A percentile compares a stretch with the other conserved stretches of the same genome.
Evolutionary conservation across 2,113 vertebrate genomes (phyloP).

Genomic region (Struthidea cinerea): DNA sequence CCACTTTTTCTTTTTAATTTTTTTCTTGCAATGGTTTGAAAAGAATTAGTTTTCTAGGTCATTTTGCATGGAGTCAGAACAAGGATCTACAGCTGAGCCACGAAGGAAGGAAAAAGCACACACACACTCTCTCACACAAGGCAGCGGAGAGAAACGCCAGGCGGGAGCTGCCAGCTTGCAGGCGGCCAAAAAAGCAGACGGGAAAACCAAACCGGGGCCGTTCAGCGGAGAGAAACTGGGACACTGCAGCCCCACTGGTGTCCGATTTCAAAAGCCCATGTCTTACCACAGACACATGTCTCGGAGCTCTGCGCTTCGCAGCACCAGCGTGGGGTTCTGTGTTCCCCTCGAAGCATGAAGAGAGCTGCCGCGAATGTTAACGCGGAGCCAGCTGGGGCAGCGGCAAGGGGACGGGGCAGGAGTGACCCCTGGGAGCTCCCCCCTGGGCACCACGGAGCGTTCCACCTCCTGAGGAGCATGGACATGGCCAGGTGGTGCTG

Average conservation of each 20-base stretch:
- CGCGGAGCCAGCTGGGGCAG: not conserved
- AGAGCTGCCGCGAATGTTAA: not conserved
- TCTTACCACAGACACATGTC: conserved; percentile 55
- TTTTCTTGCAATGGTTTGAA: conserved; percentile 6
- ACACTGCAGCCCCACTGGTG: not conserved
- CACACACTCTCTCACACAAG: not conserved
- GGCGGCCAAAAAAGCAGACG: conserved; percentile 53
- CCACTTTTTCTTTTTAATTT: not conserved
- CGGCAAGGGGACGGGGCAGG: not conserved
- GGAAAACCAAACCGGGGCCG: conserved; percentile 65
- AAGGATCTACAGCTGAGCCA: conserved; percentile 46
- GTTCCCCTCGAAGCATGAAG: not conserved
- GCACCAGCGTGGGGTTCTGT: conserved; percentile 7
- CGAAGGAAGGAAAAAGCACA: not conserved
- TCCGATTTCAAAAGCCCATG: conserved; percentile 49
- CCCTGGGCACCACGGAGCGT: not conserved
- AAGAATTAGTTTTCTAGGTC: conserved; percentile 57
- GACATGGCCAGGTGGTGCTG: accelerated
- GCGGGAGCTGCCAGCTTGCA: conserved; percentile 20
- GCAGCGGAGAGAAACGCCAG: conserved; percentile 13
- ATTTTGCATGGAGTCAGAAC: conserved; percentile 51
- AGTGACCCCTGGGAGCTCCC: not conserved
- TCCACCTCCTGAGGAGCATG: not conserved
- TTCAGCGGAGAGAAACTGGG: conserved; percentile 18
- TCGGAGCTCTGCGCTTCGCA: not conserved